Evolutionary conservation across 2,888 invertebrate species (phyloP), one percentile per base, ranked within the genome.

Genomic region (Globia sparganii): DNA sequence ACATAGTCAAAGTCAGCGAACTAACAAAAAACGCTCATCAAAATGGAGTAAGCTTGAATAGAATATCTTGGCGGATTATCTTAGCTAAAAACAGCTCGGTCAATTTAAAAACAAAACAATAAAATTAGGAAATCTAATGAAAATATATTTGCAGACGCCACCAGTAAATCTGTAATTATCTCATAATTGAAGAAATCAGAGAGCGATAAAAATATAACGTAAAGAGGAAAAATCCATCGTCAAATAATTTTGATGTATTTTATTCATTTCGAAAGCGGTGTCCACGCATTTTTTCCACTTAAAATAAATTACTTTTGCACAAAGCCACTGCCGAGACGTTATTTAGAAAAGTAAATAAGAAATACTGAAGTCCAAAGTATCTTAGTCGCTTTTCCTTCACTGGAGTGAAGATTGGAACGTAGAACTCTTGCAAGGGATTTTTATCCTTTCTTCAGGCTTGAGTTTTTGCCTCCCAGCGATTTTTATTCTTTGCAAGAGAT

Each of bases 261-360:
- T 85, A 88, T 86, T 87, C 78, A 86, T 86, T 85, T 79, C 66
- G 70, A 85, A 85, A 77, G 81, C 75, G 70, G 75, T 83, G 71
- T 83, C 77, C 78, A 78, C n/a, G n/a, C 80, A 77, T 81, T 88
- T 86, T 82, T 86, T 81, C 77, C 78, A 87, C 86, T 87, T 85
- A 80, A 81, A 77, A 84, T 71, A 87, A 88, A 89, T 86, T 86
- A 85, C 85, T 86, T 86, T 85, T 78, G 59, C 74, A 81, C 72
- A 86, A 86, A 87, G 75, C 72, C 77, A 40, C 64, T 75, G 77
- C 53, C 62, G 65, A 62, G 78, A 85, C 74, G 80, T 86, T 88
- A 82, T 86, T 85, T 88, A 84, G 84, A 79, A 78, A 79, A 86
- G 84, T 86, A 88, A 88, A 90, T 85, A 88, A 88, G 84, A 87